Conservation (phyloP, 2,113 vertebrate genomes). For the Carollia perspicillata region DNA sequence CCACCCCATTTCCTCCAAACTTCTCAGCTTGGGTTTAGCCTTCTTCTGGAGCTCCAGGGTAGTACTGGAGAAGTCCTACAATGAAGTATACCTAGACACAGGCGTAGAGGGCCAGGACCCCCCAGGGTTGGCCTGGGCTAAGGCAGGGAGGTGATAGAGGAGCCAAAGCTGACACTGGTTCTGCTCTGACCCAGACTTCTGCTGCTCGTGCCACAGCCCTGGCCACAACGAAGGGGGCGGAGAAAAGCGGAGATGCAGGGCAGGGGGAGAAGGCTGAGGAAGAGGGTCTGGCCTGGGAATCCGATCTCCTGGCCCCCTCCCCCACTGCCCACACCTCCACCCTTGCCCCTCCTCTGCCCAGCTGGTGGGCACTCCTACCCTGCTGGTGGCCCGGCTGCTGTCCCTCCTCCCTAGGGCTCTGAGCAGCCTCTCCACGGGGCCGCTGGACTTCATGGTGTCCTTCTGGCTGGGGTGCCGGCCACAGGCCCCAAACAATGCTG, state of each 20-base stretch:
- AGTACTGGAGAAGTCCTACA: background rate
- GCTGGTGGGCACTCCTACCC: slow-evolving; percentile 67
- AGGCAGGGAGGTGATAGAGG: background rate
- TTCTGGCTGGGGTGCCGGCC: slow-evolving; percentile 39
- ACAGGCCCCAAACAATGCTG: slow-evolving; percentile 68
- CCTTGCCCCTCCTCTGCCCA: slow-evolving; percentile 53
- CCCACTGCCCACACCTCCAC: slow-evolving; percentile 7
- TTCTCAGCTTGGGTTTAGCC: background rate
- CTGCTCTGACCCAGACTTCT: background rate
- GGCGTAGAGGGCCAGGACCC: background rate
- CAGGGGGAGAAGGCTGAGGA: background rate
- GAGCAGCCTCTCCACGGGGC: slow-evolving; percentile 75
- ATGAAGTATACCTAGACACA: background rate
- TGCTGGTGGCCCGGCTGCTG: slow-evolving; percentile 74
- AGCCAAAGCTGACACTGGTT: background rate
- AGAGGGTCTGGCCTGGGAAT: background rate
- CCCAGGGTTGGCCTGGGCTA: background rate
- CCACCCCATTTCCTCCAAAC: background rate
- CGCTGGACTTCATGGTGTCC: slow-evolving; percentile 75
- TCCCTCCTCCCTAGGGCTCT: slow-evolving; percentile 74
- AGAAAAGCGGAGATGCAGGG: background rate
- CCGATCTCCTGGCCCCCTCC: background rate
- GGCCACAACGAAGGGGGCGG: background rate
- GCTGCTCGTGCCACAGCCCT: background rate
- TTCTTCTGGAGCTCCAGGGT: background rate